Conservation (phyloP, 2,113 vertebrate species). For the Equus quagga region DNA sequence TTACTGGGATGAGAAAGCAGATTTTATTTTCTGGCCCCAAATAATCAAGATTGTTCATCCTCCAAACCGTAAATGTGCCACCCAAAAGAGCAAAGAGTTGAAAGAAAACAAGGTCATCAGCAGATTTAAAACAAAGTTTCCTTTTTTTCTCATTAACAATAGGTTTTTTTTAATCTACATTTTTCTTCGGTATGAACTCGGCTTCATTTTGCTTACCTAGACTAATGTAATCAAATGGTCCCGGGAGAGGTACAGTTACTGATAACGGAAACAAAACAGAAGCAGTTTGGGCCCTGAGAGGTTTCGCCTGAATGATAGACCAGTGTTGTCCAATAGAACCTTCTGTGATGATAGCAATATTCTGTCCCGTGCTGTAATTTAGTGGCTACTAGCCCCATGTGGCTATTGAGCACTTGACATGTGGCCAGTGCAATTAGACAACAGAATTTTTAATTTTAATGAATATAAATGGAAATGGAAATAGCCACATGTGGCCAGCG, state of each 20-base stretch:
- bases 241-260: not conserved
- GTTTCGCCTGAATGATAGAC: not conserved
- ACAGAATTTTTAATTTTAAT: not conserved
- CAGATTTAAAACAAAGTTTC: slow-evolving; percentile 64
- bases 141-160: slow-evolving; percentile 54
- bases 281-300: not conserved
- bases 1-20: slow-evolving; percentile 40
- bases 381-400: not conserved
- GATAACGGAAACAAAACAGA: slow-evolving; percentile 31
- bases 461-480: not conserved
- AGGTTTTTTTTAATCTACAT: slow-evolving; percentile 46
- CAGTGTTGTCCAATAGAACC: not conserved
- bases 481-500: not conserved
- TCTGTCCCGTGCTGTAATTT: not conserved
- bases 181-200: slow-evolving; percentile 29
- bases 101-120: slow-evolving; percentile 32
- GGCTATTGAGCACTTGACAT: not conserved
- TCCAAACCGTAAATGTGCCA: slow-evolving; percentile 37
- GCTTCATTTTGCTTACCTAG: slow-evolving; percentile 19
- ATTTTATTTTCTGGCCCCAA: slow-evolving; percentile 45
- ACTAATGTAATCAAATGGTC: not conserved
- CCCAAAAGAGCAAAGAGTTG: slow-evolving; percentile 58
- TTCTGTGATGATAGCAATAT: not conserved
- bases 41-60: slow-evolving; percentile 47
- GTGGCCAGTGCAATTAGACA: not conserved